phyloP scores from a whole-genome alignment of 2,113 vertebrate genomes.

The Lepisosteus oculatus region DNA sequence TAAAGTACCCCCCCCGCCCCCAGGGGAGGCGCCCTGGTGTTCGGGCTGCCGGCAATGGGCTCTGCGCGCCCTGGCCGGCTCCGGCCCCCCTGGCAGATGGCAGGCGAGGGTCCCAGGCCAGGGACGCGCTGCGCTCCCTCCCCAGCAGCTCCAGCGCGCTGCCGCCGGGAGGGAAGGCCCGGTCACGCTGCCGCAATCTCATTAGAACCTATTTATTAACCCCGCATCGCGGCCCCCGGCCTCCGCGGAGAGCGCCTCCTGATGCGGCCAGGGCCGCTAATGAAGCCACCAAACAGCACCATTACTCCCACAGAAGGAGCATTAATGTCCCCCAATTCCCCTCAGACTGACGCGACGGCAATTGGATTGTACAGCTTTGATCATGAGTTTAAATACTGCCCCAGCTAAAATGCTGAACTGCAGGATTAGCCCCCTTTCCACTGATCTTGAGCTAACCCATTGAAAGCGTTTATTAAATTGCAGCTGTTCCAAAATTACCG shows the following conservation, averaged over 20 bases:
- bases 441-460: constrained; percentile 55
- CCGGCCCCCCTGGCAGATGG: constrained; percentile 77
- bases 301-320: constrained; percentile 73
- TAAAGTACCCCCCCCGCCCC: constrained; percentile 62
- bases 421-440: constrained; percentile 59
- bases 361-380: constrained; percentile 81
- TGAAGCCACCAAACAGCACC: constrained; percentile 77
- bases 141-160: constrained; percentile 58
- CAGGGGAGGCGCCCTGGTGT: constrained; percentile 66
- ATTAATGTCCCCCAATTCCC: constrained; percentile 76
- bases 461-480: constrained; percentile 42
- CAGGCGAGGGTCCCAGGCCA: constrained; percentile 58
- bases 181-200: constrained; percentile 93
- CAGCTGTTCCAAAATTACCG: constrained; percentile 38
- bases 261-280: constrained; percentile 73
- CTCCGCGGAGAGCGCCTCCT: constrained; percentile 72
- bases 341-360: constrained; percentile 67
- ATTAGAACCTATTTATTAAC: constrained; percentile 85
- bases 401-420: constrained; percentile 58
- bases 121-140: constrained; percentile 68
- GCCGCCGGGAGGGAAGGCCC: constrained; percentile 61
- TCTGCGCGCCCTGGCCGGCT: constrained; percentile 57
- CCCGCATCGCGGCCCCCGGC: constrained; percentile 78
- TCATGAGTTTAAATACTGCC: constrained; percentile 69
- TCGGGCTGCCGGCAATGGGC: constrained; percentile 57